Evolutionary conservation across 2,888 invertebrate species (phyloP).

Genomic region (Drosophila emarginata): DNA sequence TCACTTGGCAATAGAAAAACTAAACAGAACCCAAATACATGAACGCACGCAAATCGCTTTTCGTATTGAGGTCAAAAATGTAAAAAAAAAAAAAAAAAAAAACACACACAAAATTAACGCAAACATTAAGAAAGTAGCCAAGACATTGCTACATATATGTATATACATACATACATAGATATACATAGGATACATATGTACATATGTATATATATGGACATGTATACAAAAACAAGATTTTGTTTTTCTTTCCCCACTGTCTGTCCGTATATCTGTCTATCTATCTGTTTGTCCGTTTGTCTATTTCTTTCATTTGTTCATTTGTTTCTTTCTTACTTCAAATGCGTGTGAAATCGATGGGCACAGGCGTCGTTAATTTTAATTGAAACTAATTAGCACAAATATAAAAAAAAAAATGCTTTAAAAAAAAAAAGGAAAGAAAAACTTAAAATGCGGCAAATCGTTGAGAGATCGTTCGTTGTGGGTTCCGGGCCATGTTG

Average conservation of each 20-base stretch:
- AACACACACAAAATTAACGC: constrained; percentile 51
- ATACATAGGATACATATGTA: background rate
- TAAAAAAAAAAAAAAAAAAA: constrained; percentile 55
- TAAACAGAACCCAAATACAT: constrained; percentile 38
- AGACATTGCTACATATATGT: constrained; percentile 12
- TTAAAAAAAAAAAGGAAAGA: background rate
- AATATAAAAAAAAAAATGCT: constrained; percentile 45
- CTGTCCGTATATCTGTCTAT: constrained; percentile 18
- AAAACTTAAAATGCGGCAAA: constrained; percentile 25
- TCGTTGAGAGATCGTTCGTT: constrained; percentile 20
- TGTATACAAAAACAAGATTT: constrained; percentile 55
- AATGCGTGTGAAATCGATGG: constrained; percentile 73
- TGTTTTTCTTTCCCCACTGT: constrained; percentile 24
- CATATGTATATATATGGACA: constrained; percentile 22
- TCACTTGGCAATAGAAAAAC: constrained; percentile 40
- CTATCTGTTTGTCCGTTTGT: constrained; percentile 8
- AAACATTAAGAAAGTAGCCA: constrained; percentile 56
- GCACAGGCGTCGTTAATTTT: constrained; percentile 69
- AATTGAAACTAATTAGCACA: constrained; percentile 75
- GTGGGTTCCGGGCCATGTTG: constrained; percentile 10
- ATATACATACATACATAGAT: background rate
- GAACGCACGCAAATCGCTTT: constrained; percentile 44
- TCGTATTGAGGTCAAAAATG: constrained; percentile 70
- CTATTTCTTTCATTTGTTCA: constrained; percentile 17
- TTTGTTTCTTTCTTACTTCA: constrained; percentile 33